A percentile compares a stretch with the other conserved stretches of the same genome.
phyloP scores from a whole-genome alignment of 2,113 vertebrate genomes.

The Axis porcinus region DNA sequence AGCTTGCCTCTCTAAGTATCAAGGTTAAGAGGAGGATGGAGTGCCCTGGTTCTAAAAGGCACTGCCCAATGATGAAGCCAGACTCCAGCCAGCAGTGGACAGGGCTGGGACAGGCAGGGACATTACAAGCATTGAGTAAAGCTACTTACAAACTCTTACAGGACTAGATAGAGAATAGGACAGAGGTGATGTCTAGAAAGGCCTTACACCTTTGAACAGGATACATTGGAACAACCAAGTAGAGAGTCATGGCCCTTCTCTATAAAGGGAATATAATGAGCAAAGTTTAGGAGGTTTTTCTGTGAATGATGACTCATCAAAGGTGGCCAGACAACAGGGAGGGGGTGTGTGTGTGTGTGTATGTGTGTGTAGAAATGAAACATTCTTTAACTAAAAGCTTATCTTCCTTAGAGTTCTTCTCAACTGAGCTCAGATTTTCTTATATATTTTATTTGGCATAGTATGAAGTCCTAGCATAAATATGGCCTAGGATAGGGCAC shows the following conservation, averaged over 20 bases:
- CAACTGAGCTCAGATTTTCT: not conserved
- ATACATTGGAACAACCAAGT: not conserved
- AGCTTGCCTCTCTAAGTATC: not conserved
- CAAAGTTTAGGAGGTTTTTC: not conserved
- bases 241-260: not conserved
- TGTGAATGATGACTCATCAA: not conserved
- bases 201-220: not conserved
- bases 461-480: not conserved
- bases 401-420: not conserved
- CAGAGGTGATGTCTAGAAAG: not conserved
- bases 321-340: not conserved
- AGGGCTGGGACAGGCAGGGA: not conserved
- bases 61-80: not conserved
- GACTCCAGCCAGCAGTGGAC: not conserved
- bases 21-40: not conserved
- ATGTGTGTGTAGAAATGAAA: not conserved
- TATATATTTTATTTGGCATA: slow-evolving; percentile 18
- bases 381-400: slow-evolving; percentile 20
- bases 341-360: not conserved
- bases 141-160: not conserved
- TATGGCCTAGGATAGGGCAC: not conserved
- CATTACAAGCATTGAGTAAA: not conserved
- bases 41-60: not conserved
- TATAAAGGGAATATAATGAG: not conserved
- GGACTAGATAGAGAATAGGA: not conserved